These are phyloP conservation scores for Limnephilus marmoratus DNA, from an alignment of 2,888 invertebrate genomes.

Conservation along the genomic window DNA sequence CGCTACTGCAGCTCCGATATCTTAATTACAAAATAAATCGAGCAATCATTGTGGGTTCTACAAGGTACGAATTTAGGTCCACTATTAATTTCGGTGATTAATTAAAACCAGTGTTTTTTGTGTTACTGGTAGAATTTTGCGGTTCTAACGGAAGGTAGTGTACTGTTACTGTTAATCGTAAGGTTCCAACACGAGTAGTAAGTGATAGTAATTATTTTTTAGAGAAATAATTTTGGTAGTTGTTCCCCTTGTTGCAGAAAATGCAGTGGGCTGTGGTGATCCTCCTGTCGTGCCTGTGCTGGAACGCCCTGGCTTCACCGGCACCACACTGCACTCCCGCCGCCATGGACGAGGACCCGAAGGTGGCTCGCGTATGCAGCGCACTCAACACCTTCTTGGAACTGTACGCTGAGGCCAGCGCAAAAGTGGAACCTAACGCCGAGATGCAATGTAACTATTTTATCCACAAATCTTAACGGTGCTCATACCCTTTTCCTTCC, in stretches of 20 bases:
- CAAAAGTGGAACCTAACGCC: constrained; percentile 69
- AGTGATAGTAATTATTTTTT: neutral
- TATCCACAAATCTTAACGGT: neutral
- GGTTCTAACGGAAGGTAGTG: too few relatives aligned
- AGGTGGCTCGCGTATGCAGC: constrained; percentile 81
- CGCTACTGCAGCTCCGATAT: neutral
- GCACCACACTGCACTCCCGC: constrained; percentile 78
- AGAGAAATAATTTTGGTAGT: neutral
- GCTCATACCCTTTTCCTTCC: neutral
- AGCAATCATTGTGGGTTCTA: too few relatives aligned
- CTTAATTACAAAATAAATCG: neutral
- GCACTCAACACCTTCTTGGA: constrained; percentile 82
- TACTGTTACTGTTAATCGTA: neutral
- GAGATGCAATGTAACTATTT: constrained; percentile 73
- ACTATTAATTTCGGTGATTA: neutral
- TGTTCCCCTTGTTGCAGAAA: constrained; percentile 56
- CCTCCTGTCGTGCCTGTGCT: constrained; percentile 69
- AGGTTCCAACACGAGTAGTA: neutral
- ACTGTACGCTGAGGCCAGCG: constrained; percentile 80
- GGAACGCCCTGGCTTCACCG: constrained; percentile 70
- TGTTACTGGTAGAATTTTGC: too few relatives aligned
- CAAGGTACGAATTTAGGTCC: neutral
- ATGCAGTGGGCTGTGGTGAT: constrained; percentile 66
- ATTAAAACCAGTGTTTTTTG: neutral
- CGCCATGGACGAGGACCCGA: constrained; percentile 79